These are phyloP conservation scores for Erpetoichthys calabaricus DNA, from an alignment of 2,797 vertebrate genomes.

Conservation along the genomic window DNA sequence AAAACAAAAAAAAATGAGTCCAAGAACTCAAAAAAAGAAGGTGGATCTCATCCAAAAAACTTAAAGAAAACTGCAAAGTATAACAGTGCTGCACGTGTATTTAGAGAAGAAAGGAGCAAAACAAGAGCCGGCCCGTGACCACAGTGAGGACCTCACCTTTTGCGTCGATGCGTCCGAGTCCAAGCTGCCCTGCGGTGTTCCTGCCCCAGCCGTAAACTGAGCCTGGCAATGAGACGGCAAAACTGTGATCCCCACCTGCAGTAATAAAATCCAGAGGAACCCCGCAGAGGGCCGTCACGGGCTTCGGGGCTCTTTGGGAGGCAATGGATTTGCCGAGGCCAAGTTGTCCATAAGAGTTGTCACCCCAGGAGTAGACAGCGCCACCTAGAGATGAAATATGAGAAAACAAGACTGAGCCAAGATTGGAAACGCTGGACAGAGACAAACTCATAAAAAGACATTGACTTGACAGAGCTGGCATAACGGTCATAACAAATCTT, in stretches of 20 bases:
- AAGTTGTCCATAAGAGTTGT: slow-evolving; percentile 7
- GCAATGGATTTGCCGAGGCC: slow-evolving; percentile 6
- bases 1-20: too few species aligned
- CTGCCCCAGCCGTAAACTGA: slow-evolving; percentile 24
- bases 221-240: slow-evolving; percentile 23
- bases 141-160: slow-evolving; percentile 8
- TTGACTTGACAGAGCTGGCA: too few species aligned
- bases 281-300: slow-evolving; percentile 15
- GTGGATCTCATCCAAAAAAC: background rate
- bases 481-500: too few species aligned
- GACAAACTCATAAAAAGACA: too few species aligned
- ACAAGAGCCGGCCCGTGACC: too few species aligned
- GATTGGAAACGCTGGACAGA: background rate
- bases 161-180: slow-evolving; percentile 6
- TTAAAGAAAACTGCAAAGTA: background rate
- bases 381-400: background rate
- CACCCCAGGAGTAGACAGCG: slow-evolving; percentile 11
- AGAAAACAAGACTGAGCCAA: background rate
- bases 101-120: too few species aligned
- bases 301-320: slow-evolving; percentile 1
- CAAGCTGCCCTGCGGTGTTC: slow-evolving; percentile 21
- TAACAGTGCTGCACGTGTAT: too few species aligned
- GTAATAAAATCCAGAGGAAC: slow-evolving; percentile 23
- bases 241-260: slow-evolving; percentile 24
- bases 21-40: background rate